Conservation (phyloP, 1,140 invertebrate genomes). For the Oedothorax gibbosus region DNA sequence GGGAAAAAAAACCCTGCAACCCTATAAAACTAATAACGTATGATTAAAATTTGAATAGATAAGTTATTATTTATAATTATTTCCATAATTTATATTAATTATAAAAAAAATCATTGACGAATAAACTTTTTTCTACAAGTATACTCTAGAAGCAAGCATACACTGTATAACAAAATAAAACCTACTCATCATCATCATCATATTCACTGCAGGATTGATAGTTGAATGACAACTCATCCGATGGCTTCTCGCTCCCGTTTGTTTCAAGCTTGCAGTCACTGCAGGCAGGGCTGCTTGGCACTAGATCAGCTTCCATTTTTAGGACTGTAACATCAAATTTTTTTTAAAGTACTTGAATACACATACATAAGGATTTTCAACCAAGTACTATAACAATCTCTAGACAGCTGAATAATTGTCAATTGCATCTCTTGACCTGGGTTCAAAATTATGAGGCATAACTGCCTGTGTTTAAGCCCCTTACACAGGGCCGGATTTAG, state of each 20-base stretch:
- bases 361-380: too few species aligned
- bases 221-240: constrained; percentile 3
- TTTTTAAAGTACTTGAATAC: too few species aligned
- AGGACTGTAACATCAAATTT: background rate
- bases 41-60: background rate
- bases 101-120: background rate
- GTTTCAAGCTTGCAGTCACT: constrained; percentile 5
- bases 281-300: background rate
- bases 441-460: too few species aligned
- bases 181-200: constrained; percentile 21
- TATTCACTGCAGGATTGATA: constrained; percentile 6
- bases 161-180: background rate
- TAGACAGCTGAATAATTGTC: too few species aligned
- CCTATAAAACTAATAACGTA: background rate
- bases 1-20: too few species aligned
- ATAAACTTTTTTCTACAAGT: background rate
- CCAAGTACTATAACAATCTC: too few species aligned
- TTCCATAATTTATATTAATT: background rate
- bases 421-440: too few species aligned
- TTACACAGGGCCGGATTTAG: too few species aligned
- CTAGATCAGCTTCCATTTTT: constrained; percentile 11
- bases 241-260: background rate
- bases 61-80: background rate
- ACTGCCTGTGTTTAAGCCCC: too few species aligned
- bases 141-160: background rate